Evolutionary conservation across 1,140 invertebrate species (phyloP).

Genomic region (Scaptomyza pallida): DNA sequence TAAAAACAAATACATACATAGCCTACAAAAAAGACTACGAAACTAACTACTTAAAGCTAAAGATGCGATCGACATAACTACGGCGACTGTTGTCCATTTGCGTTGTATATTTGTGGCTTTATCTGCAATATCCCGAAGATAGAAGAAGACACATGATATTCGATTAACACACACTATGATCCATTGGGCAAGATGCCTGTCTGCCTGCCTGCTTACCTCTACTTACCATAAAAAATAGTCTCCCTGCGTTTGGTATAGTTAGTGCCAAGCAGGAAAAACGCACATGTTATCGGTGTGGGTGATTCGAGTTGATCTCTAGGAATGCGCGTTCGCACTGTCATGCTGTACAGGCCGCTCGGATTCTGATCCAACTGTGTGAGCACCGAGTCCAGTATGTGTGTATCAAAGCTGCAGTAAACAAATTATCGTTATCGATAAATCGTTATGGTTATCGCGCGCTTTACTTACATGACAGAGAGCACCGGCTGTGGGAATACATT

Average conservation of each 20-base stretch:
- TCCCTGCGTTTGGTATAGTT: slow-evolving; percentile 83
- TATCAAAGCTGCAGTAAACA: slow-evolving; percentile 66
- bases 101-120: slow-evolving; percentile 84
- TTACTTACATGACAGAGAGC: slow-evolving; percentile 80
- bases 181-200: neutral
- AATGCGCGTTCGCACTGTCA: slow-evolving; percentile 81
- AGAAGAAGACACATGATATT: neutral
- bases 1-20: slow-evolving; percentile 67
- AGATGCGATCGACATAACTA: slow-evolving; percentile 84
- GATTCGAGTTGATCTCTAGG: slow-evolving; percentile 81
- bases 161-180: neutral
- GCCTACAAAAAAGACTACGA: slow-evolving; percentile 70
- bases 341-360: slow-evolving; percentile 80
- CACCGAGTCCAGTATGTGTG: slow-evolving; percentile 77
- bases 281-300: slow-evolving; percentile 83
- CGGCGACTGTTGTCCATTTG: slow-evolving; percentile 83
- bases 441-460: neutral
- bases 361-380: slow-evolving; percentile 82
- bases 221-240: slow-evolving; percentile 84
- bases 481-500: slow-evolving; percentile 81
- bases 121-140: slow-evolving; percentile 52
- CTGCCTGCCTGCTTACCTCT: slow-evolving; percentile 58
- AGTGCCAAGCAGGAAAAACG: slow-evolving; percentile 80
- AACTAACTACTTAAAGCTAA: slow-evolving; percentile 84
- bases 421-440: neutral